These are phyloP conservation scores for Caenorhabditis briggsae DNA, from an alignment of 1,140 invertebrate genomes.

Conservation along the genomic window DNA sequence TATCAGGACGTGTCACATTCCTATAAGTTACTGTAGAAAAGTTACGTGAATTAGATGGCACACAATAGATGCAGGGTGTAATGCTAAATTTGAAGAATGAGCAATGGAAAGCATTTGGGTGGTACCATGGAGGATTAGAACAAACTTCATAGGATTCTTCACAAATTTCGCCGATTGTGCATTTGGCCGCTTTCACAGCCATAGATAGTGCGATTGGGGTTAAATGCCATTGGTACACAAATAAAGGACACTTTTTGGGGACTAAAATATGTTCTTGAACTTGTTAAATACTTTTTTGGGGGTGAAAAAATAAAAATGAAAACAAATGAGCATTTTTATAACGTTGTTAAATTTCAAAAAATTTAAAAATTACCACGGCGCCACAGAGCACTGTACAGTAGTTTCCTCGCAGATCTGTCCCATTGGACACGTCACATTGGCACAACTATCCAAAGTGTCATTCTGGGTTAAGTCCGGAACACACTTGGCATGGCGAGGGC, in stretches of 20 bases:
- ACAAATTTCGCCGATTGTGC: neutral
- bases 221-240: neutral
- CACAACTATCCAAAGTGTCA: neutral
- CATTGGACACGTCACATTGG: conserved; percentile 1
- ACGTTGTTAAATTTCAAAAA: too few species aligned
- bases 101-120: neutral
- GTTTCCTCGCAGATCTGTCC: conserved; percentile 13
- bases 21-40: too few species aligned
- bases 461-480: neutral
- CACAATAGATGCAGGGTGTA: too few species aligned
- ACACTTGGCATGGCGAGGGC: neutral
- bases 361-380: neutral
- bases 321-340: too few species aligned
- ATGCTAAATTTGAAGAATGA: too few species aligned
- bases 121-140: neutral
- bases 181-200: neutral
- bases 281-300: too few species aligned
- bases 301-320: too few species aligned
- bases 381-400: conserved; percentile 1
- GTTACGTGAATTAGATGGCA: too few species aligned
- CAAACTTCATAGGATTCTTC: neutral
- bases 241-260: neutral
- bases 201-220: neutral
- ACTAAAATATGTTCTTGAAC: too few species aligned
- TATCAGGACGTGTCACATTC: too few species aligned